Percentiles rank a stretch among this genome's conserved stretches.
Evolutionary conservation across 2,797 vertebrate species (phyloP).

Genomic region (Schizopygopsis pylzovi): DNA sequence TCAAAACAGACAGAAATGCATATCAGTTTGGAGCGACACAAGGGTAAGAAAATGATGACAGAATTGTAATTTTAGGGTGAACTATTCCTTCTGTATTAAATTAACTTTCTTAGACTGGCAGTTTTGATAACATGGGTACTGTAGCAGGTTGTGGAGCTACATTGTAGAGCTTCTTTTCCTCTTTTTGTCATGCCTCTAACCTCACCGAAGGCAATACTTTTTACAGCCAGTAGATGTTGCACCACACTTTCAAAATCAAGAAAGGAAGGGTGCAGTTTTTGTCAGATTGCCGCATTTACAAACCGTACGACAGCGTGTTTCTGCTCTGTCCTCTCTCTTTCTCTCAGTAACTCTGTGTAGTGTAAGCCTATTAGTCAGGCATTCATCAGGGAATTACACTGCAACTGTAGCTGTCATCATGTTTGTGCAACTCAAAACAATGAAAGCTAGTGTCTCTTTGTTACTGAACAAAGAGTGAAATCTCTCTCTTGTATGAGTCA

Average conservation of each 20-base stretch:
- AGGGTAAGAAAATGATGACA: neutral
- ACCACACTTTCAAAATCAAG: slow-evolving; percentile 62
- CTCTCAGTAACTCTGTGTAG: neutral
- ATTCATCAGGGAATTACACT: neutral
- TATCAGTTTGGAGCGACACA: neutral
- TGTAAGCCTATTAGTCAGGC: neutral
- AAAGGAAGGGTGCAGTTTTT: slow-evolving; percentile 23
- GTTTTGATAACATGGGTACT: neutral
- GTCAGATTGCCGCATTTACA: neutral
- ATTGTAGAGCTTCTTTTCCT: neutral
- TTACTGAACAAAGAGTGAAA: neutral
- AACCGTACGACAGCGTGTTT: neutral
- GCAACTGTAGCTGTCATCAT: slow-evolving; percentile 21
- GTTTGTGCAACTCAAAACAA: slow-evolving; percentile 30
- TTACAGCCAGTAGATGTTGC: slow-evolving; percentile 68
- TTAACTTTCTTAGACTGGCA: neutral
- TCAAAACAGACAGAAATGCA: neutral
- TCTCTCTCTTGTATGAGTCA: slow-evolving; percentile 24
- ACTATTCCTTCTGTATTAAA: neutral
- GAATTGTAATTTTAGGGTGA: neutral
- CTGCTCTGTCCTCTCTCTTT: neutral
- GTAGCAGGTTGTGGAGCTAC: neutral
- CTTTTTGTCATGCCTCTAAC: neutral
- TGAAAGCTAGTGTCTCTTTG: slow-evolving; percentile 13
- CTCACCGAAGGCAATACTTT: slow-evolving; percentile 59